Evolutionary conservation across 2,888 invertebrate genomes (phyloP).

Genomic region (Chirona hameri): DNA sequence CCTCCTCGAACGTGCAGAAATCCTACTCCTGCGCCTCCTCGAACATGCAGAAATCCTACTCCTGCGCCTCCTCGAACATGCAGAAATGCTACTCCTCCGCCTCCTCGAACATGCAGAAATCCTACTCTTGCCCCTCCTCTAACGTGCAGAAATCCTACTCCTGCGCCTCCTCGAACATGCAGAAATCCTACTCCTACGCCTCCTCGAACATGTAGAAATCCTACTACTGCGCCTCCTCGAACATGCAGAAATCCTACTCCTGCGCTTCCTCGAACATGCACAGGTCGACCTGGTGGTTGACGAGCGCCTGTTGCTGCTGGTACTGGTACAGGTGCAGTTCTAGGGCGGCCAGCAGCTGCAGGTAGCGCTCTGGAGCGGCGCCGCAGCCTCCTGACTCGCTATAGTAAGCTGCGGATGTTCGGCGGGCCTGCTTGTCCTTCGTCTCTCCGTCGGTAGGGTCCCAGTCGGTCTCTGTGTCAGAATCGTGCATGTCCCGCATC

Average conservation of each 20-base stretch:
- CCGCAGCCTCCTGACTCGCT: not conserved
- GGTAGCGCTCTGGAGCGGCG: not conserved
- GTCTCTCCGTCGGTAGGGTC: not conserved
- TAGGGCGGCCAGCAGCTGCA: not conserved
- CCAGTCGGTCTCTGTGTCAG: not conserved
- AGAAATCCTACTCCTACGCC: no score
- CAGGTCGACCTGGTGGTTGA: not conserved
- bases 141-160: no score
- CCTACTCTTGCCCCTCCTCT: no score
- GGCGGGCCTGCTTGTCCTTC: not conserved
- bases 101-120: no score
- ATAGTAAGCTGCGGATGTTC: not conserved
- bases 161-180: no score
- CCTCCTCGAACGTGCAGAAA: no score
- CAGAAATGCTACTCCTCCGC: no score
- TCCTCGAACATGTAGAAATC: no score
- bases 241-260: not conserved
- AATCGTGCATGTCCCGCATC: not conserved
- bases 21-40: no score
- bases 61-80: no score
- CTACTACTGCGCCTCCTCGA: no score
- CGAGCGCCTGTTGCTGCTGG: not conserved
- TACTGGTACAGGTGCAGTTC: not conserved
- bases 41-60: no score
- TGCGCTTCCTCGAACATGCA: conserved; percentile 13